These are phyloP conservation scores for Teleogryllus oceanicus DNA, from an alignment of 2,888 invertebrate genomes.

Conservation along the genomic window DNA sequence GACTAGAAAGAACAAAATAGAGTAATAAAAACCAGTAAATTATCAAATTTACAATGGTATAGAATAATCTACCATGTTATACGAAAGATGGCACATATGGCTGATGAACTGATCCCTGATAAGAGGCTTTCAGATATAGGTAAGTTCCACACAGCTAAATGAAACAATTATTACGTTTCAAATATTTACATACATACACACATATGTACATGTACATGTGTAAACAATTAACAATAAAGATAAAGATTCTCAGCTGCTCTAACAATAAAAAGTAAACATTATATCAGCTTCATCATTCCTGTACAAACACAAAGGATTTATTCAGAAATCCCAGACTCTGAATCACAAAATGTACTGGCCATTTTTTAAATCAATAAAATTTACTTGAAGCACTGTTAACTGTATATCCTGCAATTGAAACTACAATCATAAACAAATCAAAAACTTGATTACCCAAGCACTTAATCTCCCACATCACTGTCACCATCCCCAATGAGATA, in stretches of 20 bases:
- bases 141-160: conserved; percentile 8
- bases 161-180: background rate
- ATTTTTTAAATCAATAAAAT: background rate
- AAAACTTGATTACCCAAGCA: background rate
- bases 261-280: background rate
- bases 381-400: background rate
- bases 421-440: background rate
- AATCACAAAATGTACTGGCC: too few relatives aligned
- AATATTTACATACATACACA: conserved; percentile 2
- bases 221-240: background rate
- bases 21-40: too few relatives aligned
- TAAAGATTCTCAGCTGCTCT: background rate
- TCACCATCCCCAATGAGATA: conserved; percentile 71
- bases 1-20: too few relatives aligned
- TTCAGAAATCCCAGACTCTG: too few relatives aligned
- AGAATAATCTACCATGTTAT: background rate
- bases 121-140: background rate
- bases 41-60: background rate
- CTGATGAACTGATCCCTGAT: background rate
- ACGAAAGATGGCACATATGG: conserved; percentile 4
- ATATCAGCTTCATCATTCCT: background rate
- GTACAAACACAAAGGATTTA: background rate
- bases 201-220: background rate
- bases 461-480: conserved; percentile 67
- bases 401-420: too few relatives aligned